phyloP scores from a whole-genome alignment of 2,113 vertebrate genomes.

The Hepsetus odoe region DNA sequence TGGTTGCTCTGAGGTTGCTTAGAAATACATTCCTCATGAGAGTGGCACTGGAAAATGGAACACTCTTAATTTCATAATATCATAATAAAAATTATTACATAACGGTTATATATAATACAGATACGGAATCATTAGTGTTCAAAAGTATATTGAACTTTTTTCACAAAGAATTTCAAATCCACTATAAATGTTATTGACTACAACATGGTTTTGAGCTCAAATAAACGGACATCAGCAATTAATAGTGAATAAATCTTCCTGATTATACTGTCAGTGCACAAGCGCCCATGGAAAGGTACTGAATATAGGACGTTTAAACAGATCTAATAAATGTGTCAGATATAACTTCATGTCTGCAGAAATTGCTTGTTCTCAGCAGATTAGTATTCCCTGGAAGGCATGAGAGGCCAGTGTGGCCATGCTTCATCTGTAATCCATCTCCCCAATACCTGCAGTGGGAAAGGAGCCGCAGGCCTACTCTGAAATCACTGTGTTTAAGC shows the following conservation, averaged over 20 bases:
- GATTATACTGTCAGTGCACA: background rate
- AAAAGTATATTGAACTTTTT: background rate
- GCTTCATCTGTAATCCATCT: constrained; percentile 40
- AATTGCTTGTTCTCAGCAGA: constrained; percentile 28
- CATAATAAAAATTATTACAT: too few species aligned
- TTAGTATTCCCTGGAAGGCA: constrained; percentile 33
- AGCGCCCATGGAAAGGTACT: background rate
- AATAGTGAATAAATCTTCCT: constrained; percentile 15
- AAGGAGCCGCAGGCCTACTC: constrained; percentile 12
- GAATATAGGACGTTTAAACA: background rate
- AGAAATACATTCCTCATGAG: too few species aligned
- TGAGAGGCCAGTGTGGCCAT: constrained; percentile 34
- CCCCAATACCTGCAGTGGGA: constrained; percentile 23
- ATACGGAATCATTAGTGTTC: background rate
- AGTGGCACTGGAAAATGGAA: too few species aligned
- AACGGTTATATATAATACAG: background rate
- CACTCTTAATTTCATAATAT: too few species aligned
- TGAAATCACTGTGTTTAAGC: constrained; percentile 21
- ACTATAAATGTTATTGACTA: background rate
- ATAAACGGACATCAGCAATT: background rate
- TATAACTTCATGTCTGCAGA: constrained; percentile 19
- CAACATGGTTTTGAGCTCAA: background rate
- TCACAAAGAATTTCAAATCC: background rate
- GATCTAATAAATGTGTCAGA: constrained; percentile 27
- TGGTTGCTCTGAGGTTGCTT: too few species aligned